A percentile compares a stretch with the other conserved stretches of the same genome.
These are phyloP conservation scores for Scaptomyza reducta DNA, from an alignment of 2,888 invertebrate genomes.

Conservation along the genomic window DNA sequence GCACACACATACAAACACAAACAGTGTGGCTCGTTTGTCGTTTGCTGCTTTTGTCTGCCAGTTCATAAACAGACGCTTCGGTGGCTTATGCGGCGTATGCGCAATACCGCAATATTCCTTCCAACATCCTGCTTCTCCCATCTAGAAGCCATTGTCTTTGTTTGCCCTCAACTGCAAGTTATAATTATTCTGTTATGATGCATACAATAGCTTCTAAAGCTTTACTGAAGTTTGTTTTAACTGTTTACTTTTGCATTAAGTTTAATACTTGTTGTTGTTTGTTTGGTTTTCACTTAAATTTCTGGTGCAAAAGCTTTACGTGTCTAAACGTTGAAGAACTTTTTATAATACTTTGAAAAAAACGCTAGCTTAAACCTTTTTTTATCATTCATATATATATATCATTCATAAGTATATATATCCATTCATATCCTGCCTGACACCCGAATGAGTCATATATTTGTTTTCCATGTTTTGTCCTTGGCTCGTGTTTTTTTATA, in stretches of 20 bases:
- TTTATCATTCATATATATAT: too few species aligned
- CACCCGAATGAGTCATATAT: constrained; percentile 21
- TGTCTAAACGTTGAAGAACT: background rate
- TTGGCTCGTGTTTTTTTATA: constrained; percentile 26
- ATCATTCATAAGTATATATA: too few species aligned
- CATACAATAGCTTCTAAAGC: background rate
- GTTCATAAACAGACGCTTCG: constrained; percentile 45
- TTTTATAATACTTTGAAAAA: background rate
- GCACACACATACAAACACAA: constrained; percentile 4
- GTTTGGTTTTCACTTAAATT: background rate
- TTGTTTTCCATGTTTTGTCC: constrained; percentile 10
- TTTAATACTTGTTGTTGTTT: background rate
- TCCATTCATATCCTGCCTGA: constrained; percentile 4
- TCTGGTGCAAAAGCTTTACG: background rate
- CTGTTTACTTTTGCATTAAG: background rate
- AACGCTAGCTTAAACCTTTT: background rate
- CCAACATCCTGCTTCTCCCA: background rate
- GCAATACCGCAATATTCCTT: constrained; percentile 38
- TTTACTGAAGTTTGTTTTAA: background rate
- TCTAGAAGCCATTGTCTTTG: constrained; percentile 36
- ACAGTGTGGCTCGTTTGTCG: constrained; percentile 26
- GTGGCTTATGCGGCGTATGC: constrained; percentile 61
- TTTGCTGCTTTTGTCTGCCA: constrained; percentile 29
- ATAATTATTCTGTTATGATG: constrained; percentile 15
- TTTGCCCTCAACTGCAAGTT: constrained; percentile 27